Base-by-base conservation (phyloP, 2,113 vertebrate species). In the Sander lucioperca region DNA sequence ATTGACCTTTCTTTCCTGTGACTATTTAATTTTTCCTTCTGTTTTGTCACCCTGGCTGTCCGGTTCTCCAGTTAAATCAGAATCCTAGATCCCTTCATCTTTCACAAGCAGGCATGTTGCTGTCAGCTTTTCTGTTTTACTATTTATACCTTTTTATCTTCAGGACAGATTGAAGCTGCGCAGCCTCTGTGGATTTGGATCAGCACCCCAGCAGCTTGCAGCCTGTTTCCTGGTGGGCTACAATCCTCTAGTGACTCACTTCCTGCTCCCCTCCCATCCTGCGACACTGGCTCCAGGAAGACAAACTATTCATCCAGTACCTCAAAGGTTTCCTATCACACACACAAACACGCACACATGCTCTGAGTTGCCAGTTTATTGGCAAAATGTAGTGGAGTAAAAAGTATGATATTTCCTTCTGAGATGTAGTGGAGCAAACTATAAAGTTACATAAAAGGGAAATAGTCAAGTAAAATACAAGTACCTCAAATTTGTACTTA, bases 231-330 rank as follows among this genome's bases (percentile, higher is more conserved):
- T 79, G 61, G 69, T 88, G 48, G 2, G 43, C 72, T 68, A 3
- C 33, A 30, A 91, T 66, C 82, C 74, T 71, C 45, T 16, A 50
- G 25, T 78, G 79, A 87, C 48, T 82, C 69, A 84, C 90, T 91
- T 92, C 91, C 92, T 82, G 77, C 19, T 77, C 67, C 86, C 66
- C 90, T 88, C 91, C 92, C 89, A 90, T 94, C 90, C 91, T 92
- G 89, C 67, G 70, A 15, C 82, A 15, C 80, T 89, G 90, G 90
- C 88, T 89, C 89, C 92, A 92, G 91, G 85, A 91, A 91, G 84
- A 79, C 83, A 45, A 58, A 70, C 70, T 71, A 87, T 90, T 90
- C 83, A 90, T 89, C 83, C 73, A 54, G 21, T 7, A 79, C 80
- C 84, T 88, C 90, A 86, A 88, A 89, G 89, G 83, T 61, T 90